Evolutionary conservation across 2,797 vertebrate species (phyloP), one percentile per base, ranked within the genome.

Genomic region (Enteromius afrohamiltoni): DNA sequence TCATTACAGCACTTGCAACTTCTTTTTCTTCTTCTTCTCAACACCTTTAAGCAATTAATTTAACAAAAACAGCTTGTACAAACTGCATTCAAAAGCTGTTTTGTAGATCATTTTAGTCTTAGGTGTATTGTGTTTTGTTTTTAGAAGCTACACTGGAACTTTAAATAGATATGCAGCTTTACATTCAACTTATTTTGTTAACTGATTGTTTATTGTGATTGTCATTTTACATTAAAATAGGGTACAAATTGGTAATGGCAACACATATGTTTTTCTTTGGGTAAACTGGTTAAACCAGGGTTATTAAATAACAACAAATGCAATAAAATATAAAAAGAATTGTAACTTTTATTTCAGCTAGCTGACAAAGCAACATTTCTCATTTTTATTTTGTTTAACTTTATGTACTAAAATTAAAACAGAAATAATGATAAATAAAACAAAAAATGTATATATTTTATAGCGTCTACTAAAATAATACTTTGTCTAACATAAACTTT

Each of bases 1-100:
- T 77, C 58, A 45, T 77, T 45, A 64, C 60, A 65, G 76, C 42
- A 19, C 76, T 58, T 23, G 55, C 10, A 11, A 58, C 55, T 45
- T 31, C 26, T 19, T 26, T 58, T 64, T 64, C 1, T 45, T 42
- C 4, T 77, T n/a, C 58, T 64, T 45, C 62, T 77, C 16, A 64
- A 9, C 58, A 64, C 58, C 16, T 77, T 77, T 29, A 10, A 45
- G 75, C 58, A 64, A 64, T 77, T 77, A 45, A 77, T 60, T 62
- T 16, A 40, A 40, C 21, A 4, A 76, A 58, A 58, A 58, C 73
- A 37, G 21, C 31, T 58, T 40, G 21, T 40, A 58, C 73, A 76
- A 58, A 40, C 51, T 75, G 19, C 6, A 13, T 49, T 73, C 47
- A 75, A 23, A 40, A 16, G 51, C 58, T 40, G 31, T 58, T 75